Evolutionary conservation across 2,888 invertebrate genomes (phyloP).

Genomic region (Criorhina ranunculi): DNA sequence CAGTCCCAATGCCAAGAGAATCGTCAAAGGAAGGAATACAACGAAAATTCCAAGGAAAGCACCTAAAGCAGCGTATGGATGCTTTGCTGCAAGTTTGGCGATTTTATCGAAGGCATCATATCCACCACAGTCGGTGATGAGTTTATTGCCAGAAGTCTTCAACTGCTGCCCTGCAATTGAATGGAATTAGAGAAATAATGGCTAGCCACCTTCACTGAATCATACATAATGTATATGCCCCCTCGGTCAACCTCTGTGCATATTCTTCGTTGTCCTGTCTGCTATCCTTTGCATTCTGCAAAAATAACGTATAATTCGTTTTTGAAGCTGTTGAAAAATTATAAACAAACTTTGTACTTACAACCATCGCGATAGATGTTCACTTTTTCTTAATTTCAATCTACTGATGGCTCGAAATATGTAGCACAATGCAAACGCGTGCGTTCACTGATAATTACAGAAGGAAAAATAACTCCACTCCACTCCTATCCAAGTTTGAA

Average conservation of each 20-base stretch:
- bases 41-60: constrained; percentile 65
- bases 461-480: neutral
- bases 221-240: constrained; percentile 58
- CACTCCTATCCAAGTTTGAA: neutral
- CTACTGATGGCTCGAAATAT: neutral
- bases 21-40: constrained; percentile 80
- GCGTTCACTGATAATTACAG: neutral
- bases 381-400: neutral
- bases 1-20: constrained; percentile 81
- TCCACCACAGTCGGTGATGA: constrained; percentile 63
- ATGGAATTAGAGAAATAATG: neutral
- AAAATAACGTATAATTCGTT: neutral
- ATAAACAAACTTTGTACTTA: constrained; percentile 33
- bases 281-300: constrained; percentile 17
- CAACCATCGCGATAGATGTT: constrained; percentile 28
- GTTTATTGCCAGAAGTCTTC: constrained; percentile 49
- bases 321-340: neutral
- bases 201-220: neutral
- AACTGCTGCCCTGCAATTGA: constrained; percentile 56
- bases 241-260: constrained; percentile 53
- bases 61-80: constrained; percentile 76
- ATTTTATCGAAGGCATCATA: constrained; percentile 72
- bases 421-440: constrained; percentile 1
- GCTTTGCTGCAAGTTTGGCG: constrained; percentile 75
- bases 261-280: constrained; percentile 64